phyloP scores from a whole-genome alignment of 2,888 invertebrate species.

The Dendrolimus pini region DNA sequence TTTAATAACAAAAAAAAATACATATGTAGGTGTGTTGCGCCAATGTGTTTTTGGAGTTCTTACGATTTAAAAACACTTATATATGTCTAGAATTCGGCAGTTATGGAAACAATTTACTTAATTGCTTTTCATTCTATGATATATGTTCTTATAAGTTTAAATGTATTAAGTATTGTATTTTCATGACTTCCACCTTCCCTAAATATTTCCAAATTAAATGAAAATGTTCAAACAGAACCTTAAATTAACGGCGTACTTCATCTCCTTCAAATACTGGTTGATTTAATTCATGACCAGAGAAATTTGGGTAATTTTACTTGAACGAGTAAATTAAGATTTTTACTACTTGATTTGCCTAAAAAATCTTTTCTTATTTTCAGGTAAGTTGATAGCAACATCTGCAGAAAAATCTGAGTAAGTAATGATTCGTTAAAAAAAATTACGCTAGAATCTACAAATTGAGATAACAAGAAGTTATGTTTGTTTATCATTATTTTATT shows the following conservation, averaged over 20 bases:
- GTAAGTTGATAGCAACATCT: conserved; percentile 28
- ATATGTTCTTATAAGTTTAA: not conserved
- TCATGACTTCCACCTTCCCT: not conserved
- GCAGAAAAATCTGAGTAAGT: conserved; percentile 11
- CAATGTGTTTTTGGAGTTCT: no score
- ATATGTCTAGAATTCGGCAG: not conserved
- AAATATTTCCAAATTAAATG: conserved; percentile 11
- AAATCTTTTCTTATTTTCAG: conserved; percentile 30
- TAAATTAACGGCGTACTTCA: conserved; percentile 23
- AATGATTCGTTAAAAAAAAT: not conserved
- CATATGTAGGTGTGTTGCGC: no score
- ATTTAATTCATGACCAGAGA: conserved; percentile 12
- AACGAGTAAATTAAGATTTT: conserved; percentile 3
- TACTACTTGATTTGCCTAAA: conserved; percentile 5
- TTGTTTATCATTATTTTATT: no score
- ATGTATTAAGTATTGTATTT: not conserved
- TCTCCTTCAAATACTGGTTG: conserved; percentile 12
- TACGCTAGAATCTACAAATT: no score
- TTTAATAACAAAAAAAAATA: no score
- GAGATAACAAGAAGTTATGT: no score
- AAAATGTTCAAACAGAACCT: conserved; percentile 21
- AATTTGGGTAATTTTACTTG: conserved; percentile 3
- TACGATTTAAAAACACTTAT: not conserved
- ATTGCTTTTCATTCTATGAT: not conserved
- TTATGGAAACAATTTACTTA: not conserved